These are phyloP conservation scores for Podabrus alpinus DNA, from an alignment of 2,888 invertebrate genomes.

Conservation along the genomic window DNA sequence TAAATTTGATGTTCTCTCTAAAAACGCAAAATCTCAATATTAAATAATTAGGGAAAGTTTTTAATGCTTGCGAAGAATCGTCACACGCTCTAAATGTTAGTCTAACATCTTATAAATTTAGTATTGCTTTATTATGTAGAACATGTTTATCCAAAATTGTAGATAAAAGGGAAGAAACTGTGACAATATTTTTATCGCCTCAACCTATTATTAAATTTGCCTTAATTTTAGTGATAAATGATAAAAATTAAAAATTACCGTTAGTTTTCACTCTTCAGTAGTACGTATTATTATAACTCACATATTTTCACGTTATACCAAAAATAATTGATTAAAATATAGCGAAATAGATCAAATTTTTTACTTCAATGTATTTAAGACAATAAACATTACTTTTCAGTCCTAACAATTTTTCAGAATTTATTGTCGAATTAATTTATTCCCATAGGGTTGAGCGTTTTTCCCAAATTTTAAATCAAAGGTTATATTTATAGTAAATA, in stretches of 20 bases:
- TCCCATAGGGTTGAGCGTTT: not conserved
- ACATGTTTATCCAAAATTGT: slow-evolving; percentile 13
- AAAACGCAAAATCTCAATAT: slow-evolving; percentile 22
- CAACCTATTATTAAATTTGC: not conserved
- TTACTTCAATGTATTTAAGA: no score
- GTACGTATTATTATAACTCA: not conserved
- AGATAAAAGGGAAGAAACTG: slow-evolving; percentile 22
- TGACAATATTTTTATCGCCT: slow-evolving; percentile 16
- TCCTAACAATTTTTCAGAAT: no score
- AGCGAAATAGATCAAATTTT: not conserved
- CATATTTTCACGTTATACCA: not conserved
- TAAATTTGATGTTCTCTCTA: slow-evolving; percentile 24
- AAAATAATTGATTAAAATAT: not conserved
- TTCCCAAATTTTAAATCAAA: not conserved
- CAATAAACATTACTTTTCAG: no score
- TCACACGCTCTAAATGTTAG: slow-evolving; percentile 30
- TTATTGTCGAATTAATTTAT: no score
- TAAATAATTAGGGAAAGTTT: slow-evolving; percentile 29
- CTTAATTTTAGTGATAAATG: not conserved
- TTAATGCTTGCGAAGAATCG: slow-evolving; percentile 24
- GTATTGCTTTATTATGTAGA: slow-evolving; percentile 13
- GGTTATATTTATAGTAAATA: not conserved
- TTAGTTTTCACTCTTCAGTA: not conserved
- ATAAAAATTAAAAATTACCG: not conserved
- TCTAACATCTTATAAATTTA: slow-evolving; percentile 18